Evolutionary conservation across 2,113 vertebrate species (phyloP), one percentile per base, ranked within the genome.

Genomic region (Trichomycterus rosablanca): DNA sequence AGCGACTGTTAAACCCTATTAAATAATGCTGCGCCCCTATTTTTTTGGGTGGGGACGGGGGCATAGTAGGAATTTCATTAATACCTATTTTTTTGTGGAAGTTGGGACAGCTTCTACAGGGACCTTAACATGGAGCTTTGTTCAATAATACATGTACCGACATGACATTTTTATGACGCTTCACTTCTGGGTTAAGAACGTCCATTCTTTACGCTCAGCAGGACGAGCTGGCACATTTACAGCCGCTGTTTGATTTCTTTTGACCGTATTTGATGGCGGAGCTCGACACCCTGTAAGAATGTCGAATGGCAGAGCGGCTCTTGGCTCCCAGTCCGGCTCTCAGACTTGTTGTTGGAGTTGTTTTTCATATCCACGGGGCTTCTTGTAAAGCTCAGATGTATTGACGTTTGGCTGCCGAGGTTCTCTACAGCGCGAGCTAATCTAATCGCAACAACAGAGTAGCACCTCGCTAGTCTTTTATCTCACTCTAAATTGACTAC

Each of bases 401-500:
- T 55, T 55, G 50, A 55, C 39, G 43, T 66, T 69, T 44, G 68
- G 9, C 51, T 51, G 20, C 49, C 18, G 53, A 44, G 35, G 50
- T 55, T 51, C 46, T 71, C 37, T 20, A 15, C 49, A 60, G 56
- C 66, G 56, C 11, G 37, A 40, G 24, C 43, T 56, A 62, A 71
- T 71, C 57, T 71, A 55, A 71, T 66, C 54, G 51, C 37, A 62
- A 24, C 44, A 57, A 37, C 53, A 49, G 12, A 53, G 28, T 51
- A 51, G 44, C 28, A 56, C 39, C 45, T 62, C 57, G n/a, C 50
- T 40, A 54, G 60, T 51, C 30, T 60, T 67, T 67, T 60, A 62
- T 67, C 58, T 57, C 43, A 30, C 89, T 87, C 86, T 88, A 92
- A 94, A 97, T 91, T 87, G 90, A 85, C 84, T 82, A 86, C 78